Conservation (phyloP, 2,888 invertebrate genomes). For the Caenorhabditis becei region DNA sequence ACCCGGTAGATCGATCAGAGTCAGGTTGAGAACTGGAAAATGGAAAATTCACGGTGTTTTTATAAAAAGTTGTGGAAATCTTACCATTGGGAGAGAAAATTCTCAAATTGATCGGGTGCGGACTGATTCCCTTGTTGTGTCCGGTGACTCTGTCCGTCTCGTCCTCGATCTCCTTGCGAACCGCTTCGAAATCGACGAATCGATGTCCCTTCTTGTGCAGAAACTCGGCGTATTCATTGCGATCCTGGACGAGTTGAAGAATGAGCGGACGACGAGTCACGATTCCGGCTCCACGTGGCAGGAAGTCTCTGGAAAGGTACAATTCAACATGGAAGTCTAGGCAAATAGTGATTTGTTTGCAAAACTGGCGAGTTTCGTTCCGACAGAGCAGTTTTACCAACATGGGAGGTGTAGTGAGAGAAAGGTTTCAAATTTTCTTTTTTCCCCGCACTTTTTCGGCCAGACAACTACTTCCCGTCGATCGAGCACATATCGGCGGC, state of each 20-base stretch:
- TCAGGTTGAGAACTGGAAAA: constrained; percentile 84
- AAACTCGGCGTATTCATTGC: constrained; percentile 92
- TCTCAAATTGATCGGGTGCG: constrained; percentile 96
- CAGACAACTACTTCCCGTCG: too few species aligned
- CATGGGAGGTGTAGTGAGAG: too few species aligned
- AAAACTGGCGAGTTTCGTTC: background rate
- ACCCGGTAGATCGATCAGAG: constrained; percentile 85
- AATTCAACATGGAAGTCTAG: background rate
- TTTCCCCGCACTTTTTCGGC: too few species aligned
- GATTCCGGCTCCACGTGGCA: constrained; percentile 83
- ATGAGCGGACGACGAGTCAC: constrained; percentile 84
- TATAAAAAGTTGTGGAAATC: background rate
- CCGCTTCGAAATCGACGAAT: constrained; percentile 93
- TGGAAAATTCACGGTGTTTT: too few species aligned
- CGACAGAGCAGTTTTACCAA: background rate
- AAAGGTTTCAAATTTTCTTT: too few species aligned
- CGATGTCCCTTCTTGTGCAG: constrained; percentile 97
- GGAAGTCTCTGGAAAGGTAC: constrained; percentile 79
- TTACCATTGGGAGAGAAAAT: constrained; percentile 93
- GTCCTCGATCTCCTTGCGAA: constrained; percentile 93
- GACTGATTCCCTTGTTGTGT: constrained; percentile 97
- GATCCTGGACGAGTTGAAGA: constrained; percentile 78
- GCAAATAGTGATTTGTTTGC: background rate
- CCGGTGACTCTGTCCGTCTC: constrained; percentile 98
- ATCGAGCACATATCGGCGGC: background rate